Conservation (phyloP, 2,888 invertebrate species). For the Erebia epiphron region DNA sequence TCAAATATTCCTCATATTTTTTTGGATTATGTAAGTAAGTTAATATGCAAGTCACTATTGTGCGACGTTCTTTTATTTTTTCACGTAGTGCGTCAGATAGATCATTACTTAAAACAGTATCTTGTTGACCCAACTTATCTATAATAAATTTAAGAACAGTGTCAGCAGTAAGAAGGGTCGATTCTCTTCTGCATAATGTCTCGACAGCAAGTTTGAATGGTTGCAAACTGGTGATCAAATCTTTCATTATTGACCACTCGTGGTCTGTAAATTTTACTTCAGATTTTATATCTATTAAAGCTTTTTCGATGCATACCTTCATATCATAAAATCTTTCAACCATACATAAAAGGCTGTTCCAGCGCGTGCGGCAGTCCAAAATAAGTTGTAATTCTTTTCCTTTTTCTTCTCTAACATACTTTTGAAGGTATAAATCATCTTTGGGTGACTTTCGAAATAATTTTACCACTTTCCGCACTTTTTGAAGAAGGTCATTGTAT, state of each 20-base stretch:
- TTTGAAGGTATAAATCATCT: conserved; percentile 24
- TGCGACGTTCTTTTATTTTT: too few relatives aligned
- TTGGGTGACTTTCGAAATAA: conserved; percentile 24
- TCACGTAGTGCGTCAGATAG: too few relatives aligned
- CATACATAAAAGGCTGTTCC: conserved; percentile 6
- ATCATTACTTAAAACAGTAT: too few relatives aligned
- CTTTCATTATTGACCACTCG: background rate
- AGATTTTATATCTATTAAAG: background rate
- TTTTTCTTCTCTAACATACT: conserved; percentile 25
- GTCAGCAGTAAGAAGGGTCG: too few relatives aligned
- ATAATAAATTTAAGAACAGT: too few relatives aligned
- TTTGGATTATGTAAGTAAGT: too few relatives aligned
- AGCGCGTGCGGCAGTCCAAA: conserved; percentile 17
- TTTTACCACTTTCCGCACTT: conserved; percentile 29
- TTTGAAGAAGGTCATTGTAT: background rate
- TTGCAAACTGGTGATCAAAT: background rate
- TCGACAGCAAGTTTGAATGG: too few relatives aligned
- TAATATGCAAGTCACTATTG: too few relatives aligned
- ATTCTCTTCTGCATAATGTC: too few relatives aligned
- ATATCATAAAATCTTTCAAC: conserved; percentile 1
- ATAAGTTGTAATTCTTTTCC: conserved; percentile 24
- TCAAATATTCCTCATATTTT: too few relatives aligned
- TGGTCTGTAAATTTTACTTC: conserved; percentile 1
- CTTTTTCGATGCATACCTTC: conserved; percentile 1
- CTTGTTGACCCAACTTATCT: too few relatives aligned